Evolutionary conservation across 2,113 vertebrate species (phyloP).

Genomic region (Silurus glanis): DNA sequence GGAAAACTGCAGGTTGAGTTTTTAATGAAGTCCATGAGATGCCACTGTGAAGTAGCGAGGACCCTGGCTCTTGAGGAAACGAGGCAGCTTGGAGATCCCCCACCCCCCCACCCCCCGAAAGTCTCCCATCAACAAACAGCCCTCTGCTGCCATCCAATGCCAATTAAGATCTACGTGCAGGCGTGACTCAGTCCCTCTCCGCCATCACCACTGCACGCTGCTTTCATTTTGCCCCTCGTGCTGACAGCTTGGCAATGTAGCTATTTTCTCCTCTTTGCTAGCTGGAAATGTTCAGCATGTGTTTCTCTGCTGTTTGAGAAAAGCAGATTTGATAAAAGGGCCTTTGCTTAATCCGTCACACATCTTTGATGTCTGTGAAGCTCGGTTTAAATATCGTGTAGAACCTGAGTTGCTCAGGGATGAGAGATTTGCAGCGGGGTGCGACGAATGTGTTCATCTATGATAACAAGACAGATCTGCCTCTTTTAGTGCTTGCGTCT

Average conservation of each 20-base stretch:
- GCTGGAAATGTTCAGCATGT: slow-evolving; percentile 41
- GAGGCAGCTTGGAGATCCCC: slow-evolving; percentile 3
- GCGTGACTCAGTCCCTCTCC: slow-evolving; percentile 24
- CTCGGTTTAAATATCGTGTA: slow-evolving; percentile 44
- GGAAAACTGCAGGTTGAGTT: slow-evolving; percentile 54
- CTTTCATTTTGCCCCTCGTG: slow-evolving; percentile 42
- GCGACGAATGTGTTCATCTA: not conserved
- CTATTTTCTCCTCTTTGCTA: slow-evolving; percentile 22
- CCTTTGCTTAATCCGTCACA: slow-evolving; percentile 24
- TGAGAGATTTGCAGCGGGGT: slow-evolving; percentile 28
- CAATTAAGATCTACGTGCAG: slow-evolving; percentile 57
- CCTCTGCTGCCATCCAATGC: slow-evolving; percentile 45
- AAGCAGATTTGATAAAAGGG: slow-evolving; percentile 42
- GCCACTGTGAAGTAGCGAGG: slow-evolving; percentile 45
- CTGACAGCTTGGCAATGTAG: slow-evolving; percentile 47
- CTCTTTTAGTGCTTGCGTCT: slow-evolving; percentile 7
- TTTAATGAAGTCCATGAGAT: slow-evolving; percentile 60
- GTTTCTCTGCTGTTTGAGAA: slow-evolving; percentile 27
- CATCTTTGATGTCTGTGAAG: slow-evolving; percentile 35
- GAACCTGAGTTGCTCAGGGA: slow-evolving; percentile 27
- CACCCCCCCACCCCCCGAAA: not conserved
- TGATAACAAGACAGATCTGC: slow-evolving; percentile 22
- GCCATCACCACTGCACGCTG: slow-evolving; percentile 24
- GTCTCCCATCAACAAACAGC: slow-evolving; percentile 12
- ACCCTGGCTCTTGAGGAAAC: slow-evolving; percentile 27